Evolutionary conservation across 2,797 vertebrate genomes (phyloP).

Genomic region (Micrastur ruficollis): DNA sequence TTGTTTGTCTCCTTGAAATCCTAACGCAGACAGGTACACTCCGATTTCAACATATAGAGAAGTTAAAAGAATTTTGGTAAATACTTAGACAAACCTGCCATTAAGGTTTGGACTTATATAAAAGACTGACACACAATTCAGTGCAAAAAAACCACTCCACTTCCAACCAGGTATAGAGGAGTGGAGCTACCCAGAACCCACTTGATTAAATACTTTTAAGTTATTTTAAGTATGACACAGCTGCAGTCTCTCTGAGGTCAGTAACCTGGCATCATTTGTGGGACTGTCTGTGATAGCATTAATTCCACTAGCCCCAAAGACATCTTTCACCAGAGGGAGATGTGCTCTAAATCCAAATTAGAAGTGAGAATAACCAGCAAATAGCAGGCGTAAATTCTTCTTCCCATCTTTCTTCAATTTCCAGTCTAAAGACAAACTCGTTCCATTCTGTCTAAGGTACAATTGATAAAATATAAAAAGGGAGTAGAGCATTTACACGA

Average conservation of each 20-base stretch:
- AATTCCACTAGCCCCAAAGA: not conserved
- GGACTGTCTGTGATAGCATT: not conserved
- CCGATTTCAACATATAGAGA: not conserved
- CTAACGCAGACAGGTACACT: not conserved
- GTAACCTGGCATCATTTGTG: not conserved
- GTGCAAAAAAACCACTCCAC: not conserved
- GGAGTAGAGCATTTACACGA: not conserved
- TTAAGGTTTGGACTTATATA: not conserved
- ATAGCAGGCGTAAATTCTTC: slow-evolving; percentile 36
- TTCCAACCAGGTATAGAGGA: not conserved
- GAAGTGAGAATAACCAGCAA: slow-evolving; percentile 45
- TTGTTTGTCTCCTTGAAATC: not conserved
- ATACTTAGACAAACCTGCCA: not conserved
- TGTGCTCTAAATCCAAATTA: slow-evolving; percentile 53
- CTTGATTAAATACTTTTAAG: not conserved
- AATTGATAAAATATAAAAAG: slow-evolving; percentile 21
- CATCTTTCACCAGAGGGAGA: slow-evolving; percentile 39
- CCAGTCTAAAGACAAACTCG: slow-evolving; percentile 28
- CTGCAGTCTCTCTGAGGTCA: not conserved
- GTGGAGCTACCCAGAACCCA: not conserved
- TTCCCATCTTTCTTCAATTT: slow-evolving; percentile 46
- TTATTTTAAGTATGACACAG: not conserved
- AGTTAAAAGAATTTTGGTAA: not conserved
- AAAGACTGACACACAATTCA: not conserved
- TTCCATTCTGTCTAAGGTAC: slow-evolving; percentile 27